Evolutionary conservation across 2,888 invertebrate genomes (phyloP).

Genomic region (Parnassius orleans): DNA sequence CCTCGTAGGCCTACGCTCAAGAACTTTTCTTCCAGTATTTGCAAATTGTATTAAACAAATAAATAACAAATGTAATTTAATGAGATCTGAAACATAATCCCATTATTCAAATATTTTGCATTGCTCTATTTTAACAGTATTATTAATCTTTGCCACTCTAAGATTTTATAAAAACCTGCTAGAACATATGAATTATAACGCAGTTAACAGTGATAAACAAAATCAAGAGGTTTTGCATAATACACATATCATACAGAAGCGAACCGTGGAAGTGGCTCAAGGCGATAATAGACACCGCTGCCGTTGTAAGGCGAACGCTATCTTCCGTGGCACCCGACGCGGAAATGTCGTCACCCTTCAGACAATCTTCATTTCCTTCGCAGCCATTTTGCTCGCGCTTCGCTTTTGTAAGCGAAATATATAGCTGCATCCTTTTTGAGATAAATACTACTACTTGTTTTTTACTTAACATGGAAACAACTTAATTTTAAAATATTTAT

Average conservation of each 20-base stretch:
- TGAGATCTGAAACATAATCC: too few species aligned
- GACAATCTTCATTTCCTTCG: slow-evolving; percentile 73
- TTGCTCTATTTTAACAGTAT: too few species aligned
- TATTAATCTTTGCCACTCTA: too few species aligned
- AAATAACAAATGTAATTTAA: too few species aligned
- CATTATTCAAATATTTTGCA: too few species aligned
- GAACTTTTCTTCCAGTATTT: too few species aligned
- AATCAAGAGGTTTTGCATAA: slow-evolving; percentile 7
- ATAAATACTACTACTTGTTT: not conserved
- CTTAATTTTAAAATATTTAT: too few species aligned
- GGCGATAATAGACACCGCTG: slow-evolving; percentile 48
- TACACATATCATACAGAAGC: slow-evolving; percentile 12
- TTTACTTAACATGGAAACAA: not conserved
- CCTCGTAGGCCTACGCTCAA: too few species aligned
- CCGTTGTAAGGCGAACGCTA: slow-evolving; percentile 52
- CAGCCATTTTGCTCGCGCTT: slow-evolving; percentile 50
- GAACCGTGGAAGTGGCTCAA: slow-evolving; percentile 17
- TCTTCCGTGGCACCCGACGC: slow-evolving; percentile 52
- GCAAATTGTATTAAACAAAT: too few species aligned
- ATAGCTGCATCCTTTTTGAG: slow-evolving; percentile 9
- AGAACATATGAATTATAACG: too few species aligned
- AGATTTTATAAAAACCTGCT: too few species aligned
- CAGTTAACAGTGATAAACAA: not conserved
- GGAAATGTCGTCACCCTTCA: slow-evolving; percentile 67
- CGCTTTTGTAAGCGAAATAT: slow-evolving; percentile 18